A percentile compares a stretch with the other conserved stretches of the same genome.
Evolutionary conservation across 2,888 invertebrate species (phyloP).

Genomic region (Melanotus villosus): DNA sequence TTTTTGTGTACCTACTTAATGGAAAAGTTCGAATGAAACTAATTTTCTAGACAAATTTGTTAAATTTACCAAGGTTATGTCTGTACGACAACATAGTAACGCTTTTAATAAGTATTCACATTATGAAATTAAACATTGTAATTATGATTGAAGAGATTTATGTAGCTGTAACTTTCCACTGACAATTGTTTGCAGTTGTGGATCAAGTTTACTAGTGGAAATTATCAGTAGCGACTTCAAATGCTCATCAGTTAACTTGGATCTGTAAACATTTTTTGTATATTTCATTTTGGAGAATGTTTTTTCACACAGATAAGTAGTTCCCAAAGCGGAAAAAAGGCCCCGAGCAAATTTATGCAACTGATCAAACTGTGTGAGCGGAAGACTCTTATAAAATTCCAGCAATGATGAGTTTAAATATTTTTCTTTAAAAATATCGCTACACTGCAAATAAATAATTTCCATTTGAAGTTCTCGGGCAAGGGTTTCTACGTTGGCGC

Average conservation of each 20-base stretch:
- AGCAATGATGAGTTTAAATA: constrained; percentile 41
- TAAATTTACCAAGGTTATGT: too few relatives aligned
- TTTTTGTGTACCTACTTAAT: too few relatives aligned
- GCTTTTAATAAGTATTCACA: too few relatives aligned
- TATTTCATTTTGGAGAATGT: constrained; percentile 37
- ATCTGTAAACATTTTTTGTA: constrained; percentile 35
- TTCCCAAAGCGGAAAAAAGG: constrained; percentile 16
- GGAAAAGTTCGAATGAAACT: too few relatives aligned
- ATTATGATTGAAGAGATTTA: too few relatives aligned
- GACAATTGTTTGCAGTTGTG: constrained; percentile 8
- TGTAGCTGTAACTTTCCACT: constrained; percentile 17
- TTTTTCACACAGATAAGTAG: constrained; percentile 44
- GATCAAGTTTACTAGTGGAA: too few relatives aligned
- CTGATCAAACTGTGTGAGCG: constrained; percentile 51
- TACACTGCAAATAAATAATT: constrained; percentile 50
- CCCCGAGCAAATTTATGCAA: constrained; percentile 51
- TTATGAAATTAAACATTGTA: too few relatives aligned
- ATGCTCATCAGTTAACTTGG: not conserved
- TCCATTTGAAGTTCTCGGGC: constrained; percentile 51
- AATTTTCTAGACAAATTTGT: too few relatives aligned
- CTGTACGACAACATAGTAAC: too few relatives aligned
- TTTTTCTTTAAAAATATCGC: constrained; percentile 49
- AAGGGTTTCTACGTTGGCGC: constrained; percentile 47
- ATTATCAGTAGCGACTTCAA: not conserved
- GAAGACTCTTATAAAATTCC: constrained; percentile 47